phyloP scores from a whole-genome alignment of 35 echinoderm and acorn worm genomes.

The Stichopus chloronotus region DNA sequence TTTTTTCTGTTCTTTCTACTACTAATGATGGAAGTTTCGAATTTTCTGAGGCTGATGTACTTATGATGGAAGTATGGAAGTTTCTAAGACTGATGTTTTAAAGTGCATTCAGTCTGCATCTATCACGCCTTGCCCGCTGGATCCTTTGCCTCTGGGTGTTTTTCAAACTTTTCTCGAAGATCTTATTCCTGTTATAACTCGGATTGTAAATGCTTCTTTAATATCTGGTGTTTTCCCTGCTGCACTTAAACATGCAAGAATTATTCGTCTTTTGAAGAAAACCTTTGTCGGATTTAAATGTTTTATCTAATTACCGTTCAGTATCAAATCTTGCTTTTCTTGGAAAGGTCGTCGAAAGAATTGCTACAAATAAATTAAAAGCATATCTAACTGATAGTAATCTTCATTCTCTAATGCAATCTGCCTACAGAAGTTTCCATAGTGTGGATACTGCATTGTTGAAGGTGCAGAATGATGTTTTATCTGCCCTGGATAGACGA shows the following conservation, averaged over 20 bases:
- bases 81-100: too few species aligned
- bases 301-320: slow-evolving; percentile 21
- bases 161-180: neutral
- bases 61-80: too few species aligned
- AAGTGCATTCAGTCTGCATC: neutral
- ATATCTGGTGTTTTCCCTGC: slow-evolving; percentile 22
- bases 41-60: too few species aligned
- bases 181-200: neutral
- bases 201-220: neutral
- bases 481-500: slow-evolving; percentile 50
- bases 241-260: neutral
- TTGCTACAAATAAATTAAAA: slow-evolving; percentile 46
- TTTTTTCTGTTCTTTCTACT: too few species aligned
- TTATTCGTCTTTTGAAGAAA: slow-evolving; percentile 29
- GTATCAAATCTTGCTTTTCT: slow-evolving; percentile 39
- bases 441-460: slow-evolving; percentile 76
- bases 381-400: slow-evolving; percentile 56
- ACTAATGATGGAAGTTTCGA: too few species aligned
- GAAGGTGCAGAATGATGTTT: slow-evolving; percentile 68
- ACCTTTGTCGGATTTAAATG: neutral
- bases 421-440: slow-evolving; percentile 46
- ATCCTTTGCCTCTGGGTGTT: neutral
- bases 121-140: slow-evolving; percentile 31
- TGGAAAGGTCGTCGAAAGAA: slow-evolving; percentile 40
- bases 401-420: slow-evolving; percentile 43